phyloP scores from a whole-genome alignment of 2,113 vertebrate species.

The Varanus komodoensis region DNA sequence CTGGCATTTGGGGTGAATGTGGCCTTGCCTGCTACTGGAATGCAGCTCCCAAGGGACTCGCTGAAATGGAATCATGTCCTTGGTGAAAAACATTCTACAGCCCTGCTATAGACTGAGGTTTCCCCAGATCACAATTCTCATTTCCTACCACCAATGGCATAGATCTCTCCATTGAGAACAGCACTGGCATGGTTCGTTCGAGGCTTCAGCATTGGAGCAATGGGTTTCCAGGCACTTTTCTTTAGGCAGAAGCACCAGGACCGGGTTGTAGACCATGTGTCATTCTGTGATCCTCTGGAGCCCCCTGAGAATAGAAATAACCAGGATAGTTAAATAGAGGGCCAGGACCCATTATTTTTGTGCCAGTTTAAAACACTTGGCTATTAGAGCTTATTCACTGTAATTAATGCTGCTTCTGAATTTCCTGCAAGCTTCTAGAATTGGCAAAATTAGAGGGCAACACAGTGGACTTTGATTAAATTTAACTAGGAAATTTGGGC shows the following conservation, averaged over 20 bases:
- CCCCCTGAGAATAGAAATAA: constrained; percentile 79
- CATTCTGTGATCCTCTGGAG: constrained; percentile 89
- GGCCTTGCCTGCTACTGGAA: too few species aligned
- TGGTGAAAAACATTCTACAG: too few species aligned
- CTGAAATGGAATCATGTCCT: too few species aligned
- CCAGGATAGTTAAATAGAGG: background rate
- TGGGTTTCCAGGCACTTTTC: constrained; percentile 86
- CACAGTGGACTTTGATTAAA: background rate
- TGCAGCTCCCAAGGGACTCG: too few species aligned
- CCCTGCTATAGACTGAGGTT: background rate
- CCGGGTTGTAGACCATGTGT: constrained; percentile 95
- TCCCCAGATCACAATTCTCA: background rate
- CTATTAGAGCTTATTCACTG: background rate
- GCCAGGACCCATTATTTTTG: too few species aligned
- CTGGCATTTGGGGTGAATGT: too few species aligned
- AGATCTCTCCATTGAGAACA: constrained; percentile 92
- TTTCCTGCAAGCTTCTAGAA: background rate
- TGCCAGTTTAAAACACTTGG: background rate
- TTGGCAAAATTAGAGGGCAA: background rate
- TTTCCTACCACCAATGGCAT: constrained; percentile 90
- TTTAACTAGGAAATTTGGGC: background rate
- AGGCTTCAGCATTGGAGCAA: constrained; percentile 90
- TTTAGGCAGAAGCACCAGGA: constrained; percentile 91
- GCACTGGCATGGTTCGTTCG: constrained; percentile 93
- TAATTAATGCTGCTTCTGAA: background rate